Evolutionary conservation across 92 coral and sea anemone species (phyloP).

Genomic region (Muricea muricata): DNA sequence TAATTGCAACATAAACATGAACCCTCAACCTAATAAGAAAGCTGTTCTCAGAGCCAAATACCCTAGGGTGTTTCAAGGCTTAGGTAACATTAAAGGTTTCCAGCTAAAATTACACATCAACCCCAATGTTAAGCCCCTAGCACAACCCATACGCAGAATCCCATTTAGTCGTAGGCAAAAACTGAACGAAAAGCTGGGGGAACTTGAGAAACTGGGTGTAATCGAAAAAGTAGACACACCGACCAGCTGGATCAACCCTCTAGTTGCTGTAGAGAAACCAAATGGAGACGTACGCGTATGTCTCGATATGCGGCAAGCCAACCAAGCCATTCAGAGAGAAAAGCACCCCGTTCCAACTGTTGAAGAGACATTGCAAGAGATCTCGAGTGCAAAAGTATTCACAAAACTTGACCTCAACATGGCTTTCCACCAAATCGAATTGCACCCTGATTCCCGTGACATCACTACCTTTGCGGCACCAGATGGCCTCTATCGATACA

Average conservation of each 20-base stretch:
- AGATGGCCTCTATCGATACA: conserved; percentile 19
- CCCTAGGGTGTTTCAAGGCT: too few species aligned
- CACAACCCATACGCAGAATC: too few species aligned
- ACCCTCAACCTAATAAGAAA: too few species aligned
- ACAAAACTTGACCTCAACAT: conserved; percentile 59
- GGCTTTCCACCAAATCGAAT: conserved; percentile 29
- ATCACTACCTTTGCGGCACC: conserved; percentile 14
- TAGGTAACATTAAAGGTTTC: too few species aligned
- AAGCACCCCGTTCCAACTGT: conserved; percentile 71
- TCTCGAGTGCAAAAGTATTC: conserved; percentile 66
- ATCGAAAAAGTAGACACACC: conserved; percentile 56
- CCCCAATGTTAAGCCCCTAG: too few species aligned
- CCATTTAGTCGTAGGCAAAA: too few species aligned
- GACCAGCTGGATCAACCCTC: conserved; percentile 61
- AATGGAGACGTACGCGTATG: conserved; percentile 62
- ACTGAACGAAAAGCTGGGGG: conserved; percentile 60
- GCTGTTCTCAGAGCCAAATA: too few species aligned
- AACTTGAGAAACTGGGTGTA: conserved; percentile 63
- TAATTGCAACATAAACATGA: too few species aligned
- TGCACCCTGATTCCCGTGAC: not conserved
- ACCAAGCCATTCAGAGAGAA: conserved; percentile 62
- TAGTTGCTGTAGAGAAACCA: conserved; percentile 64
- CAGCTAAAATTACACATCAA: too few species aligned
- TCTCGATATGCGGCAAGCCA: conserved; percentile 72
- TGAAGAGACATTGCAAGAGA: conserved; percentile 70